These are phyloP conservation scores for Drosophila atroscutellata DNA, from an alignment of 2,888 invertebrate species.

Conservation along the genomic window DNA sequence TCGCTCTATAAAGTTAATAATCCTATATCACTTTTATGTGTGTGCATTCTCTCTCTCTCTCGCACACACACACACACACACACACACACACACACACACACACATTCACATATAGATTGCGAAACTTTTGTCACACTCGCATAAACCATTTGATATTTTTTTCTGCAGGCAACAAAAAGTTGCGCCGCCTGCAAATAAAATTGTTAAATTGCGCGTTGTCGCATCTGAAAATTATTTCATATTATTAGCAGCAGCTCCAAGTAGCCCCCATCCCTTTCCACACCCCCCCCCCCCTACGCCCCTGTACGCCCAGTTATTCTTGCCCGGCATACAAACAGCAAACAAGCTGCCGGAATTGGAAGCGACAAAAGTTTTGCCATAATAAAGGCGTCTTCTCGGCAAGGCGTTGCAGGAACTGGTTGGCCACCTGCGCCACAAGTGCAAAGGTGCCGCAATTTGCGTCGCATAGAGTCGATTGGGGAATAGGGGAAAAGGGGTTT, in stretches of 20 bases:
- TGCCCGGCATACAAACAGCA: not conserved
- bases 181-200: slow-evolving; percentile 40
- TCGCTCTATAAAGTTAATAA: slow-evolving; percentile 67
- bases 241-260: slow-evolving; percentile 34
- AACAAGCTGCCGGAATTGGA: slow-evolving; percentile 1
- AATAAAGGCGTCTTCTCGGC: slow-evolving; percentile 36
- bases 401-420: slow-evolving; percentile 6
- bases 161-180: slow-evolving; percentile 24
- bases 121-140: slow-evolving; percentile 44
- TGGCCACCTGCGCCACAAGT: slow-evolving; percentile 38
- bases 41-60: not conserved
- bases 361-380: slow-evolving; percentile 55
- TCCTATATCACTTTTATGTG: slow-evolving; percentile 68
- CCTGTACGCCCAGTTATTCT: not conserved
- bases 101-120: not conserved
- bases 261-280: too few species aligned
- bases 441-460: slow-evolving; percentile 51
- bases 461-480: not conserved
- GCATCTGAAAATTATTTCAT: slow-evolving; percentile 43
- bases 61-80: not conserved
- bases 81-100: not conserved
- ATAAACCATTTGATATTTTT: slow-evolving; percentile 44
- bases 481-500: too few species aligned
- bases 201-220: slow-evolving; percentile 47
- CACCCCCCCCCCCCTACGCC: too few species aligned